Base-by-base conservation (phyloP, 2,888 invertebrate species). In the Polyommatus icarus region DNA sequence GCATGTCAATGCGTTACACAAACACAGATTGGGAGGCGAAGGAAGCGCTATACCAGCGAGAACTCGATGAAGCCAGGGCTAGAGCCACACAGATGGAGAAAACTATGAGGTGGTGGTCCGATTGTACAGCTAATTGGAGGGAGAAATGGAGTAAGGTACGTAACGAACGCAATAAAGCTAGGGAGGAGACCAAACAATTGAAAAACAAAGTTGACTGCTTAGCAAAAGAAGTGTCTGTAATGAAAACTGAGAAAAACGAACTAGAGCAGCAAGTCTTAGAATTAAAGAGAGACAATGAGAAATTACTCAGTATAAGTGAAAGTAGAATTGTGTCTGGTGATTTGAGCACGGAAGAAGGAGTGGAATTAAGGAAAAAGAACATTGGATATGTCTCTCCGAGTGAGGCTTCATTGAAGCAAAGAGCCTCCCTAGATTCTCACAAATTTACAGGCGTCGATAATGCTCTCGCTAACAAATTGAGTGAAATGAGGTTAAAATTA, bases 31-130 rank as follows among this genome's bases (percentile, higher is more conserved):
- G 97, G 97, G 97, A 97, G 88, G 96, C 96, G 75, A 97, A 96
- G 88, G 97, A 97, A 91, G 96, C 96, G 0, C 88, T 90, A n/a
- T 93, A 90, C 83, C 92, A 91, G 84, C 94, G 98, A 76, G 99
- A 99, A 88, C 93, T 99, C 81, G 99, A 99, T 86, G 99, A 99
- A 87, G 98, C 99, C 0, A 95, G 98, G 82, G 98, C 98, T 4
- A 93, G 99, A 80, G 98, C 99, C 20, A 97, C 98, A 0, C 99
- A 99, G 91, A 99, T 99, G 99, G 99, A 99, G 89, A 99, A 99
- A 91, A 99, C 99, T 0, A 99, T 99, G 99, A 95, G 99, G 79
- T 99, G 99, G 99, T 99, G 99, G 99, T 99, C 99, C 0, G 99
- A 99, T 88, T 99, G 99, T 89, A 99, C 99, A 0, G 98, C 99